Evolutionary conservation across 2,113 vertebrate species (phyloP).

Genomic region (Neodontobutis hainanensis): DNA sequence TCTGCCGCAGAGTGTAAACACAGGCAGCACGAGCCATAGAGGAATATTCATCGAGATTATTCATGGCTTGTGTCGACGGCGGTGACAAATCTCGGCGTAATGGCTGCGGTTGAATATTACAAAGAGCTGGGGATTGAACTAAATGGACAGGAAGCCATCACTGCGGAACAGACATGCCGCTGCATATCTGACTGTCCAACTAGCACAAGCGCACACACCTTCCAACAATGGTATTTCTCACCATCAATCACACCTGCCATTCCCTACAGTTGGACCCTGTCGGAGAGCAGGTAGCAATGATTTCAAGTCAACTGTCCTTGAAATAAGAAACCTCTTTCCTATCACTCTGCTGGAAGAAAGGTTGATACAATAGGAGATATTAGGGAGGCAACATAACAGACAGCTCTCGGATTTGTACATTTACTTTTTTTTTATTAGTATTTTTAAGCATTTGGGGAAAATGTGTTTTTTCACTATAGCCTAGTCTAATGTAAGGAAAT

Average conservation of each 20-base stretch:
- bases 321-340: conserved; percentile 25
- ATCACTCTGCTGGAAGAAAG: conserved; percentile 19
- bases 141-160: conserved; percentile 54
- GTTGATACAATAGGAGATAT: too few species aligned
- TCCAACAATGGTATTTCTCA: not conserved
- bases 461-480: too few species aligned
- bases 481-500: too few species aligned
- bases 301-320: conserved; percentile 33
- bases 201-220: conserved; percentile 24
- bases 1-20: conserved; percentile 45
- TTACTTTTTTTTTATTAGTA: too few species aligned
- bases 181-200: conserved; percentile 42
- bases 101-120: conserved; percentile 28
- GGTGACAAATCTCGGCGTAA: conserved; percentile 51
- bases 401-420: too few species aligned
- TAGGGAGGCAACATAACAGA: too few species aligned
- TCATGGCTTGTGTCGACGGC: conserved; percentile 51
- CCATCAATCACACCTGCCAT: conserved; percentile 47
- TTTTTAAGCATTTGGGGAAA: too few species aligned
- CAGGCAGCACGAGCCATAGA: conserved; percentile 15
- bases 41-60: conserved; percentile 69
- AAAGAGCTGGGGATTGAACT: conserved; percentile 25
- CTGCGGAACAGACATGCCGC: conserved; percentile 39
- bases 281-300: conserved; percentile 9
- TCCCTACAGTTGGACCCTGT: conserved; percentile 9